Evolutionary conservation across 2,797 vertebrate genomes (phyloP).

Genomic region (Glossophaga mutica): DNA sequence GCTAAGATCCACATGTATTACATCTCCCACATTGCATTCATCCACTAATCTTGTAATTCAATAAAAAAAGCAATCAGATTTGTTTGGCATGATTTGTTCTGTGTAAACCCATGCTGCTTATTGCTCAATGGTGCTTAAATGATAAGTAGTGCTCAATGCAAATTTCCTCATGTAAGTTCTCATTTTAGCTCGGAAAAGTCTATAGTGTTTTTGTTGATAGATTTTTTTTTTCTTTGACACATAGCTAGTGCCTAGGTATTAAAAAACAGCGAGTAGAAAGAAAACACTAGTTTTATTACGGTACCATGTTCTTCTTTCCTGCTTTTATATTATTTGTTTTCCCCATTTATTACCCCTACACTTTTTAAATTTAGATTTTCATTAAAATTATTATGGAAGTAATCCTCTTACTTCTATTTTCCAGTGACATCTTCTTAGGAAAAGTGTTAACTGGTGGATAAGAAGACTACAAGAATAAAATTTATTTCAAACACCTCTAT

Average conservation of each 20-base stretch:
- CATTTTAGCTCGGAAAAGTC: constrained; percentile 37
- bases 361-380: not conserved
- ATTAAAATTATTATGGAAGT: not conserved
- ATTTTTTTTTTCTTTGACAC: not conserved
- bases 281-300: not conserved
- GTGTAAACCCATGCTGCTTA: constrained; percentile 43
- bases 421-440: not conserved
- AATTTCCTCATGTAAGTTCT: constrained; percentile 52
- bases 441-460: not conserved
- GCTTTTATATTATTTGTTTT: not conserved
- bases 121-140: constrained; percentile 61
- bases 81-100: constrained; percentile 66
- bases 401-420: not conserved
- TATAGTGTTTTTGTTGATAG: constrained; percentile 29
- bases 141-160: constrained; percentile 49
- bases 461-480: not conserved
- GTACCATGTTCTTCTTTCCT: not conserved
- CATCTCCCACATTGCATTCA: constrained; percentile 72
- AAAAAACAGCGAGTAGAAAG: not conserved
- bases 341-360: not conserved
- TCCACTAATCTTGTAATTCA: constrained; percentile 70
- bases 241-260: not conserved
- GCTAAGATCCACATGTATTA: constrained; percentile 79
- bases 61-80: constrained; percentile 63
- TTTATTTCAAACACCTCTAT: not conserved